phyloP scores from a whole-genome alignment of 2,113 vertebrate genomes.

The Callipepla squamata region DNA sequence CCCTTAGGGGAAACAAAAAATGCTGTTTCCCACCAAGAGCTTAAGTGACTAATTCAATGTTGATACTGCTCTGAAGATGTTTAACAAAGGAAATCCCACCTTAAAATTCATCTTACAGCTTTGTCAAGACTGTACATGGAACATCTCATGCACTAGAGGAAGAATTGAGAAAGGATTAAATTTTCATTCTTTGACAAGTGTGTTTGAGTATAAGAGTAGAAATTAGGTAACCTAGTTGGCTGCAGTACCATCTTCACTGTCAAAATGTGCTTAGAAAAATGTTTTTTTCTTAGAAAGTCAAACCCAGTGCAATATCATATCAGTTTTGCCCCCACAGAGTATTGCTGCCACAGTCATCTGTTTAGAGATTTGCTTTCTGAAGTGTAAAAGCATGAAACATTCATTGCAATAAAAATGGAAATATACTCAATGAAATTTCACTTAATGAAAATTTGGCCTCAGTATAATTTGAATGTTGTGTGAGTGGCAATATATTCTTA shows the following conservation, averaged over 20 bases:
- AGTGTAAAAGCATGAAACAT: neutral
- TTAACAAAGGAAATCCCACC: neutral
- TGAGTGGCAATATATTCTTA: neutral
- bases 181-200: neutral
- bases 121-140: neutral
- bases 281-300: neutral
- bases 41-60: neutral
- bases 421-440: neutral
- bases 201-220: neutral
- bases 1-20: neutral
- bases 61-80: neutral
- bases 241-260: neutral
- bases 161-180: neutral
- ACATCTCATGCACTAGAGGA: neutral
- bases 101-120: neutral
- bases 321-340: neutral
- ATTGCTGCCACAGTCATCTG: neutral
- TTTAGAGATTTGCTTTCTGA: neutral
- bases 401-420: conserved; percentile 12
- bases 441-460: conserved; percentile 1
- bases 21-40: neutral
- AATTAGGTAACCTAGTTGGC: neutral
- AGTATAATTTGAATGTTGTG: neutral
- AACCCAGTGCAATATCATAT: neutral
- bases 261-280: neutral